These are phyloP conservation scores for Paramuricea clavata DNA, from an alignment of 92 coral and sea anemone species.

Conservation along the genomic window DNA sequence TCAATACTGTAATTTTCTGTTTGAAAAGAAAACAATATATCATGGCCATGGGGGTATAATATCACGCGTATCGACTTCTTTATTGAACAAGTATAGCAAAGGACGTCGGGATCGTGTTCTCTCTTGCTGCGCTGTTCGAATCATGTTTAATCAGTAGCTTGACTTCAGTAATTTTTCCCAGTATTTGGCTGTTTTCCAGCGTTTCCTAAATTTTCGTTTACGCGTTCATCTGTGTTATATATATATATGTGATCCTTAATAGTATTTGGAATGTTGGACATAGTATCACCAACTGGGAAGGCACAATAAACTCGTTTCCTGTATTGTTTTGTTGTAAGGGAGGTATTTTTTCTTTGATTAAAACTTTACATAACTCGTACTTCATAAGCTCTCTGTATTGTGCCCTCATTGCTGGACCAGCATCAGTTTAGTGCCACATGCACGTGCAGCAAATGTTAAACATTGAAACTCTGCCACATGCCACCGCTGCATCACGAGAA, in stretches of 20 bases:
- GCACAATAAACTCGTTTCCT: neutral
- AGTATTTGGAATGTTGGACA: neutral
- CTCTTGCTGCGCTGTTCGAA: neutral
- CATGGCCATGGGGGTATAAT: too few species aligned
- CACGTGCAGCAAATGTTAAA: too few species aligned
- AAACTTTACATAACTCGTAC: neutral
- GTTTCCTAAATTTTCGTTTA: neutral
- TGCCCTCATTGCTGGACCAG: too few species aligned
- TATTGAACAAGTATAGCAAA: neutral
- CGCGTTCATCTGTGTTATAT: neutral
- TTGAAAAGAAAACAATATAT: neutral
- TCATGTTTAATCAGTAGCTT: neutral
- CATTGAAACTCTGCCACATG: too few species aligned
- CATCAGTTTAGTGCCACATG: too few species aligned
- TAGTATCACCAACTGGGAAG: neutral
- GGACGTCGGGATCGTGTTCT: neutral
- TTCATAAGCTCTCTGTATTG: too few species aligned
- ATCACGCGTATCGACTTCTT: too few species aligned
- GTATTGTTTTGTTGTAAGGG: neutral
- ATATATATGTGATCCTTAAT: too few species aligned
- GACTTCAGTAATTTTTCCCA: conserved; percentile 3
- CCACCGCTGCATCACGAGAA: too few species aligned
- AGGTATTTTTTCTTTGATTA: neutral
- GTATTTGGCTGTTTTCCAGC: neutral
- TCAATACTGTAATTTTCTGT: neutral